Percentiles rank a stretch among this genome's conserved stretches.
These are phyloP conservation scores for Narcine bancroftii DNA, from an alignment of 2,113 vertebrate genomes.

Conservation along the genomic window DNA sequence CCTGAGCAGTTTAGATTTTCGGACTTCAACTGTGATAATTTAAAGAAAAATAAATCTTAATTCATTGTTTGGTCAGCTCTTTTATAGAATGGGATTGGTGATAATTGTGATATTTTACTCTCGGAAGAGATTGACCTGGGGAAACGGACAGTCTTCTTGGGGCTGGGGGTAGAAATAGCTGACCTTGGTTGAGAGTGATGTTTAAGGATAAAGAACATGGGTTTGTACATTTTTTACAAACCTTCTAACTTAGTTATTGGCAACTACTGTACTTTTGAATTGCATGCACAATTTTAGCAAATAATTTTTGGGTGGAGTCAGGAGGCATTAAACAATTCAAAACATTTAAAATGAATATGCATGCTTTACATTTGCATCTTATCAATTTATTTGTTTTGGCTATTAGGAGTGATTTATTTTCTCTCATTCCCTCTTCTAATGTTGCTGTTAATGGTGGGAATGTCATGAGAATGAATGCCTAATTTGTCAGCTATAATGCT, in stretches of 20 bases:
- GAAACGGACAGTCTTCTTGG: neutral
- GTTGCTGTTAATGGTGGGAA: neutral
- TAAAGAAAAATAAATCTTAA: no score
- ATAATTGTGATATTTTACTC: no score
- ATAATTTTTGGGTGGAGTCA: neutral
- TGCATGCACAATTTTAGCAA: neutral
- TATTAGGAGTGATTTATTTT: neutral
- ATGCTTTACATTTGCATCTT: neutral
- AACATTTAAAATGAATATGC: neutral
- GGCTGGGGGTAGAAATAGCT: neutral
- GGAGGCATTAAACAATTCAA: neutral
- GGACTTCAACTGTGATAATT: no score
- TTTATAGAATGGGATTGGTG: neutral
- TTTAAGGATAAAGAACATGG: neutral
- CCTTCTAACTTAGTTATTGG: no score
- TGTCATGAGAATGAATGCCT: neutral
- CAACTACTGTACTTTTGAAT: neutral
- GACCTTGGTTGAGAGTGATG: neutral
- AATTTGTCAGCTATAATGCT: neutral
- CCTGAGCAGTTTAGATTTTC: no score
- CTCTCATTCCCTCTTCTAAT: neutral
- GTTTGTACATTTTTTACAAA: neutral
- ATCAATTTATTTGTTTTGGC: neutral
- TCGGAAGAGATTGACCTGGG: no score
- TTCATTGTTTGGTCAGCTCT: no score